Evolutionary conservation across 1,140 invertebrate species (phyloP).

Genomic region (Pseudomyrmex pallidus): DNA sequence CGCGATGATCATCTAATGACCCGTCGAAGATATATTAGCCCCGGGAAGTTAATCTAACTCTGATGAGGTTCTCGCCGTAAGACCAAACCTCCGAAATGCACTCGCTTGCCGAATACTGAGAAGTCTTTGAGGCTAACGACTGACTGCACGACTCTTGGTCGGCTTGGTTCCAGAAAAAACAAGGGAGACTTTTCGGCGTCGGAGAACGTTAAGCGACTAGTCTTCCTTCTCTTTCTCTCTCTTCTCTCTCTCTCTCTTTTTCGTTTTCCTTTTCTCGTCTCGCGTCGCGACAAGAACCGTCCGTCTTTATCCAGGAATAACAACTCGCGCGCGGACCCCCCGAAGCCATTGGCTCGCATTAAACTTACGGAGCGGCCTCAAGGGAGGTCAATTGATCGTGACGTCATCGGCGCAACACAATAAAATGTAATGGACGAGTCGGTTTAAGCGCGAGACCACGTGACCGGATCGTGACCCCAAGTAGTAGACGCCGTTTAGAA

Average conservation of each 20-base stretch:
- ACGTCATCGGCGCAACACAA: slow-evolving; percentile 70
- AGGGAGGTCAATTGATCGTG: slow-evolving; percentile 79
- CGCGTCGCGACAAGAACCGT: slow-evolving; percentile 69
- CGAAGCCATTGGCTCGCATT: slow-evolving; percentile 74
- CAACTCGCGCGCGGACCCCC: slow-evolving; percentile 68
- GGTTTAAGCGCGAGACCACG: slow-evolving; percentile 61
- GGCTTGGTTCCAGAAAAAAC: slow-evolving; percentile 70
- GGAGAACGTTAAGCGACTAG: slow-evolving; percentile 54
- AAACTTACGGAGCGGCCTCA: slow-evolving; percentile 71
- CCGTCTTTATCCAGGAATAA: slow-evolving; percentile 75
- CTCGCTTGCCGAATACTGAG: slow-evolving; percentile 65
- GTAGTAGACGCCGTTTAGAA: slow-evolving; percentile 53
- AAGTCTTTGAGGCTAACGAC: slow-evolving; percentile 70
- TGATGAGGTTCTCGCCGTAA: slow-evolving; percentile 49
- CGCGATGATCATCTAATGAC: slow-evolving; percentile 49
- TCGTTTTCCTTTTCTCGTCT: neutral
- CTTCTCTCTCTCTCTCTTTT: neutral
- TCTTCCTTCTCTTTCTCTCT: neutral
- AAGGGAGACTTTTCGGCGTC: slow-evolving; percentile 71
- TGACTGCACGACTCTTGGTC: slow-evolving; percentile 45
- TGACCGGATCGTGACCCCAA: slow-evolving; percentile 67
- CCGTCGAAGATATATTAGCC: slow-evolving; percentile 54
- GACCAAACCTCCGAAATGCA: slow-evolving; percentile 41
- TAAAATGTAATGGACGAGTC: slow-evolving; percentile 67
- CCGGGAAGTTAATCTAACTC: slow-evolving; percentile 55